A percentile compares a stretch with the other conserved stretches of the same genome.
These are phyloP conservation scores for Sipha maydis DNA, from an alignment of 2,888 invertebrate genomes.

Conservation along the genomic window DNA sequence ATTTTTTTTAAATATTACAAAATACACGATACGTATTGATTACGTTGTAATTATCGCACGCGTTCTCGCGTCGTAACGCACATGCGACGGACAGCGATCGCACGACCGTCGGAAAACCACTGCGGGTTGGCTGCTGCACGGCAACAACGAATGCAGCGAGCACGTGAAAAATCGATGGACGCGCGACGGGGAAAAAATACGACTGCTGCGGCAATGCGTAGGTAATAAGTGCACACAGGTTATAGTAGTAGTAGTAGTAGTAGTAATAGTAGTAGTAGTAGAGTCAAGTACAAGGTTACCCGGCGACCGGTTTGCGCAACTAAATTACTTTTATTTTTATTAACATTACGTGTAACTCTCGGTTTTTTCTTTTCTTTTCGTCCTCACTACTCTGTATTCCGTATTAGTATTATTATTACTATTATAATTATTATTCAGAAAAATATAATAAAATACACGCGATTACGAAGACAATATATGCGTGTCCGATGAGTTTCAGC, in stretches of 20 bases:
- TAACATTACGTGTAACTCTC: neutral
- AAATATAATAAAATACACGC: neutral
- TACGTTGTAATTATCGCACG: no score
- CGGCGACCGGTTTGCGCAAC: constrained; percentile 36
- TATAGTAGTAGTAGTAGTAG: neutral
- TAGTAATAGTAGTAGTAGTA: neutral
- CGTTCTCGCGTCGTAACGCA: no score
- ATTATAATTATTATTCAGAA: neutral
- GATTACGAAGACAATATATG: neutral
- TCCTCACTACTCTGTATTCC: neutral
- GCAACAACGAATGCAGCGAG: neutral
- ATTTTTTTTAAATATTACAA: no score
- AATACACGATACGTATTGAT: no score
- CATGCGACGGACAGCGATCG: neutral
- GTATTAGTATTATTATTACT: neutral
- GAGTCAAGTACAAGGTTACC: constrained; percentile 49
- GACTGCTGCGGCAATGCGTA: neutral
- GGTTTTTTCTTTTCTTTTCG: neutral
- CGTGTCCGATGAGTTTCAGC: no score
- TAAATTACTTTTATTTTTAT: constrained; percentile 16
- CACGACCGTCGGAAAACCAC: constrained; percentile 11
- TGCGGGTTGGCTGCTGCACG: neutral
- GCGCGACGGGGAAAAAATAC: neutral
- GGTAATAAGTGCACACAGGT: neutral
- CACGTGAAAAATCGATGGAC: neutral